Percentiles rank a stretch among this genome's conserved stretches.
These are phyloP conservation scores for Peromyscus maniculatus DNA, from an alignment of 2,113 vertebrate species.

Conservation along the genomic window DNA sequence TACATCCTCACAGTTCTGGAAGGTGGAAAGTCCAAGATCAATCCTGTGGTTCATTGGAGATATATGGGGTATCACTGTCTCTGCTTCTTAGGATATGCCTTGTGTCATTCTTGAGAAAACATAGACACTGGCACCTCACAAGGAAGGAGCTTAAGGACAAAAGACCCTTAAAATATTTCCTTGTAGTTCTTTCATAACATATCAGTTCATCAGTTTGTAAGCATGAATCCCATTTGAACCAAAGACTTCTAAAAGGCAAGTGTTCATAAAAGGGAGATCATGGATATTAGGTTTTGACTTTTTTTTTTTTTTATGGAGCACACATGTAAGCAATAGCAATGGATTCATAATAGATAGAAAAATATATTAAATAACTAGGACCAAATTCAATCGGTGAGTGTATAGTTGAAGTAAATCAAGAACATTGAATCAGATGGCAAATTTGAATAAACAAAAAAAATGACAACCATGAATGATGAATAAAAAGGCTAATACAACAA, in stretches of 20 bases:
- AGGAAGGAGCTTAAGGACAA: not conserved
- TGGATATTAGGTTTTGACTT: not conserved
- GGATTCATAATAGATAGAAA: not conserved
- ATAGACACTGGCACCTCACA: not conserved
- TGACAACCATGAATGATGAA: not conserved
- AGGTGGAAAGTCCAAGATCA: not conserved
- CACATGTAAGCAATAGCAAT: not conserved
- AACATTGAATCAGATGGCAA: not conserved
- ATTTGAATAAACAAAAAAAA: not conserved
- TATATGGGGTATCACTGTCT: not conserved
- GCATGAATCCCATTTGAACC: not conserved
- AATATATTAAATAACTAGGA: not conserved
- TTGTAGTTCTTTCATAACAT: not conserved
- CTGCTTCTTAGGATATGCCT: not conserved
- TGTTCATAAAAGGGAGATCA: not conserved
- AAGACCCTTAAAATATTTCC: not conserved
- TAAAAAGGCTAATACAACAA: not conserved
- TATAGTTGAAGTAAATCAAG: not conserved
- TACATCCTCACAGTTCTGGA: not conserved
- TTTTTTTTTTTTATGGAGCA: not conserved
- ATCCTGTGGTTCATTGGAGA: not conserved
- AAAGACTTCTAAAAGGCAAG: not conserved
- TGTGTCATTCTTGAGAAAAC: not conserved
- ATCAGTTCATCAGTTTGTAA: not conserved
- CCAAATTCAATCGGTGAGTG: not conserved